These are phyloP conservation scores for Heptranchias perlo DNA, from an alignment of 2,113 vertebrate species.

Conservation along the genomic window DNA sequence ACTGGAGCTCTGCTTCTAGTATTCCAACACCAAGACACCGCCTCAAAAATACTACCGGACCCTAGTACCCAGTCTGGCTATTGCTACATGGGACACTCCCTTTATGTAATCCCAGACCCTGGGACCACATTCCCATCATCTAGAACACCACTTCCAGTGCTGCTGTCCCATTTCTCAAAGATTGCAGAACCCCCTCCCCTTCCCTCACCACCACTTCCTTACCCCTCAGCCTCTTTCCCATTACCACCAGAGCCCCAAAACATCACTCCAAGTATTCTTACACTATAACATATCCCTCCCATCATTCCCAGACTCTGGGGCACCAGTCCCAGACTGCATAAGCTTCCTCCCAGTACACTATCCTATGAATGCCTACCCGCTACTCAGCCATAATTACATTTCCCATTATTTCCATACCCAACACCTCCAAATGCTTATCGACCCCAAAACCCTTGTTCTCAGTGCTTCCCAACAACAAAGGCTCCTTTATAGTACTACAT, in stretches of 20 bases:
- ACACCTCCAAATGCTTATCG: not conserved
- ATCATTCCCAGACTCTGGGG: not conserved
- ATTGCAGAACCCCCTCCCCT: not conserved
- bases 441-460: not conserved
- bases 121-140: not conserved
- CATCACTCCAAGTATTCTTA: not conserved
- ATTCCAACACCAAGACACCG: not conserved
- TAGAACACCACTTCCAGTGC: not conserved
- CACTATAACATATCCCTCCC: not conserved
- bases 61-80: no score
- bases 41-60: no score
- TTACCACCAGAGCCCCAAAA: no score
- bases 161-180: not conserved
- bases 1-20: not conserved
- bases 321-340: not conserved
- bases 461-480: not conserved
- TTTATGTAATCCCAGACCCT: not conserved
- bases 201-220: no score
- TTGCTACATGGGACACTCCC: not conserved
- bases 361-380: not conserved
- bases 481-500: not conserved
- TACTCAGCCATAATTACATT: not conserved
- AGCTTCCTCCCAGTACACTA: not conserved
- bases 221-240: not conserved
- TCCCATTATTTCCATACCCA: not conserved